These are phyloP conservation scores for Deilephila porcellus DNA, from an alignment of 2,888 invertebrate genomes.

Conservation along the genomic window DNA sequence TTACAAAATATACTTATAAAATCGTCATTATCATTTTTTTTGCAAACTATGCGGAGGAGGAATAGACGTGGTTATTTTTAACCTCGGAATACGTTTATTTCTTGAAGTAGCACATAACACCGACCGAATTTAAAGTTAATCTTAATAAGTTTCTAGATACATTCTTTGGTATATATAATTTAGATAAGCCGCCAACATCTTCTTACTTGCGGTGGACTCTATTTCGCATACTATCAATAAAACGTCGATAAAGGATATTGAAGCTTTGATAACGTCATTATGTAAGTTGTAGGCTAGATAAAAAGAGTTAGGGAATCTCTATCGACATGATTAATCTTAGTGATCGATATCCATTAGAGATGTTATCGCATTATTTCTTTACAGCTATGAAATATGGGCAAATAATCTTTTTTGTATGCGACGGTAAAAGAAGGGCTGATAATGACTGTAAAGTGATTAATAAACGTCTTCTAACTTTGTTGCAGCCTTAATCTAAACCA, in stretches of 20 bases:
- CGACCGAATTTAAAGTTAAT: too few relatives aligned
- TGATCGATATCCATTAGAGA: slow-evolving; percentile 34
- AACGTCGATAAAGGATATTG: slow-evolving; percentile 45
- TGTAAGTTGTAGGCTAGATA: slow-evolving; percentile 38
- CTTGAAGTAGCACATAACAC: too few relatives aligned
- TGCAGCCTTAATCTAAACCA: too few relatives aligned
- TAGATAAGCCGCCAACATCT: background rate
- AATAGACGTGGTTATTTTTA: too few relatives aligned
- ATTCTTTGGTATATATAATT: background rate
- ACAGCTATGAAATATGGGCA: slow-evolving; percentile 9
- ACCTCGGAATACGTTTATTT: too few relatives aligned
- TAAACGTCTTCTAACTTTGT: background rate
- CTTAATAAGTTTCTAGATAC: background rate
- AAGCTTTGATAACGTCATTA: slow-evolving; percentile 46
- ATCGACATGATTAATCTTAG: slow-evolving; percentile 37
- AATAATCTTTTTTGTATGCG: background rate
- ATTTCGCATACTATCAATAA: slow-evolving; percentile 44
- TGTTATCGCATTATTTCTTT: slow-evolving; percentile 31
- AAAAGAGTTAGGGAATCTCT: slow-evolving; percentile 41
- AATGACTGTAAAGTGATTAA: background rate
- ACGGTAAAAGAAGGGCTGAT: background rate
- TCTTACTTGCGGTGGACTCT: slow-evolving; percentile 10
- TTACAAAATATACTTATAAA: too few relatives aligned
- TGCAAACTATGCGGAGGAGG: too few relatives aligned
- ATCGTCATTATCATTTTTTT: too few relatives aligned